phyloP scores from a whole-genome alignment of 2,113 vertebrate genomes.

The Gavialis gangeticus region DNA sequence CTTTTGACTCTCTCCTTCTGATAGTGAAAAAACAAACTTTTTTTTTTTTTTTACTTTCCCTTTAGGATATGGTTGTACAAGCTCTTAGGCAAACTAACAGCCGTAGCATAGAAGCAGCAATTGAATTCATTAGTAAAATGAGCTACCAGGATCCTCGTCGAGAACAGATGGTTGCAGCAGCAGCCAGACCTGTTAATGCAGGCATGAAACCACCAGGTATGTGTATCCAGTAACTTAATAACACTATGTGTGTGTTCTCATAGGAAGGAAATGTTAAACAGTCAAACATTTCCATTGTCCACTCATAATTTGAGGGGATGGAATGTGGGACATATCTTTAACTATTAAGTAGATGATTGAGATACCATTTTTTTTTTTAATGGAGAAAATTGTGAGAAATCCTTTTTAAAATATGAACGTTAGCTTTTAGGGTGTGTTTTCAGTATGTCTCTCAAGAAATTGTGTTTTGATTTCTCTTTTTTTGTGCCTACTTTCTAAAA shows the following conservation, averaged over 20 bases:
- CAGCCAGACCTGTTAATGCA: conserved; percentile 84
- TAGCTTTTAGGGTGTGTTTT: neutral
- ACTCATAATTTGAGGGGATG: neutral
- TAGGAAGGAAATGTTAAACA: neutral
- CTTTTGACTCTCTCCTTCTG: neutral
- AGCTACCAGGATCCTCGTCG: conserved; percentile 92
- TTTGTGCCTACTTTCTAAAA: neutral
- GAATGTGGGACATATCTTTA: neutral
- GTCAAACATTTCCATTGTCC: rapidly evolving
- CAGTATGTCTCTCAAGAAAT: neutral
- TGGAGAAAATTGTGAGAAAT: neutral
- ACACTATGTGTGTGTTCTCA: neutral
- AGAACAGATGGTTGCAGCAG: conserved; percentile 88
- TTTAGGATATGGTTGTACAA: conserved; percentile 89
- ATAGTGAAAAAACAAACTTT: conserved; percentile 10
- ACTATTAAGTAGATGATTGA: neutral
- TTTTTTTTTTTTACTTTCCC: conserved; percentile 40
- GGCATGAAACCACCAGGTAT: conserved; percentile 89
- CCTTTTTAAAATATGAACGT: neutral
- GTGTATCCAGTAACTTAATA: conserved; percentile 17
- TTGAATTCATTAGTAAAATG: conserved; percentile 94
- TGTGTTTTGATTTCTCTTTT: neutral
- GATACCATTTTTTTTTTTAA: neutral
- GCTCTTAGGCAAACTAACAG: conserved; percentile 89
- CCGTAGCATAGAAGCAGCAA: conserved; percentile 88